Conservation (phyloP, 2,797 vertebrate species). For the Leucoraja ocellata region DNA sequence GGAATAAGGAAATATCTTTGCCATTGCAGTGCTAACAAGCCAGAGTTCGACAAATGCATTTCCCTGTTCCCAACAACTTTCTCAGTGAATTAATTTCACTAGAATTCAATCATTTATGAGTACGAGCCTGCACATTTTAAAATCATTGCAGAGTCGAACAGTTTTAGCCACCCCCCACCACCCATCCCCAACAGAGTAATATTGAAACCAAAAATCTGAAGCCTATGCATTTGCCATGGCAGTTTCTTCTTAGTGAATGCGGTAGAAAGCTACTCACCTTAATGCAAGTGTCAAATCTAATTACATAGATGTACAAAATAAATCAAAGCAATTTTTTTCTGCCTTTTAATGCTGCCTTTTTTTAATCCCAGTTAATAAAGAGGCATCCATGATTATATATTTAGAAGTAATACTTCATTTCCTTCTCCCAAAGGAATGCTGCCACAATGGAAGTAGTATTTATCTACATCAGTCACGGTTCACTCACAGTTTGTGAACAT, state of each 20-base stretch:
- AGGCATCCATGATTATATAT: too few species aligned
- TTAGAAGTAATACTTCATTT: neutral
- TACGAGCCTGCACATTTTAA: neutral
- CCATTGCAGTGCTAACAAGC: neutral
- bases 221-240: neutral
- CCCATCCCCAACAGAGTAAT: neutral
- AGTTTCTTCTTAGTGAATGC: neutral
- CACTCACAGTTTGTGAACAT: neutral
- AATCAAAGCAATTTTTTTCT: constrained; percentile 7
- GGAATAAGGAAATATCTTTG: too few species aligned
- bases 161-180: too few species aligned
- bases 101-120: neutral
- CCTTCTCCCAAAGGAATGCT: neutral
- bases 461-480: constrained; percentile 16
- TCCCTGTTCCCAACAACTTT: neutral
- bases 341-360: neutral
- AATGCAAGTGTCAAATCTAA: constrained; percentile 24
- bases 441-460: neutral
- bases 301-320: neutral
- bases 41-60: neutral
- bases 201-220: neutral
- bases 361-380: neutral
- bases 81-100: neutral
- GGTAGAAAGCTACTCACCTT: neutral
- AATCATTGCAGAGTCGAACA: neutral